These are phyloP conservation scores for Hypomecis punctinalis DNA, from an alignment of 2,888 invertebrate species.

Conservation along the genomic window DNA sequence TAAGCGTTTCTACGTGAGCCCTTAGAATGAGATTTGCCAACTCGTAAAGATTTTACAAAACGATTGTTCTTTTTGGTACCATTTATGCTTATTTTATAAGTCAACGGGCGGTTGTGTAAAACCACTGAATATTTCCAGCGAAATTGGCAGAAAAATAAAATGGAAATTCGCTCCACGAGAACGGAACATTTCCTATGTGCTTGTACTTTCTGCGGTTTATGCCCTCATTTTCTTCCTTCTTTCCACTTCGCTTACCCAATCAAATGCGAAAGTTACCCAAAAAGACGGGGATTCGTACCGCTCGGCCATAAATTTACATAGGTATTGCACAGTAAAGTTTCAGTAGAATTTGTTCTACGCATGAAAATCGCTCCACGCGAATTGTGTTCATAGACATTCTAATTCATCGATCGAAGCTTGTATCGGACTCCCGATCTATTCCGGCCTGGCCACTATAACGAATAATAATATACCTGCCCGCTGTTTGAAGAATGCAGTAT, in stretches of 20 bases:
- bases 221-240: constrained; percentile 38
- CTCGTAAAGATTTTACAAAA: constrained; percentile 19
- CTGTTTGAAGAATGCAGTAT: no score
- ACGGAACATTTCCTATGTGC: constrained; percentile 26
- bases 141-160: constrained; percentile 32
- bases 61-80: background rate
- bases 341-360: constrained; percentile 57
- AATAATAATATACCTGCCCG: no score
- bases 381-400: constrained; percentile 60
- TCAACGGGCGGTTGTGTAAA: constrained; percentile 17
- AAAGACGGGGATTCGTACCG: constrained; percentile 33
- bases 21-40: constrained; percentile 3
- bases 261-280: constrained; percentile 39
- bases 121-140: constrained; percentile 20
- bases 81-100: background rate
- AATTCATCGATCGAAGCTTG: constrained; percentile 66
- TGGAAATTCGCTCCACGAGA: constrained; percentile 21
- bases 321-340: constrained; percentile 60
- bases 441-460: constrained; percentile 63
- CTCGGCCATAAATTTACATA: constrained; percentile 55
- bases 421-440: constrained; percentile 76
- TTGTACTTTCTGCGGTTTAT: constrained; percentile 37
- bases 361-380: constrained; percentile 64
- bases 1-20: constrained; percentile 19
- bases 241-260: constrained; percentile 43